Base-by-base conservation (phyloP, 1,140 invertebrate species). In the Megalonaias nervosa region DNA sequence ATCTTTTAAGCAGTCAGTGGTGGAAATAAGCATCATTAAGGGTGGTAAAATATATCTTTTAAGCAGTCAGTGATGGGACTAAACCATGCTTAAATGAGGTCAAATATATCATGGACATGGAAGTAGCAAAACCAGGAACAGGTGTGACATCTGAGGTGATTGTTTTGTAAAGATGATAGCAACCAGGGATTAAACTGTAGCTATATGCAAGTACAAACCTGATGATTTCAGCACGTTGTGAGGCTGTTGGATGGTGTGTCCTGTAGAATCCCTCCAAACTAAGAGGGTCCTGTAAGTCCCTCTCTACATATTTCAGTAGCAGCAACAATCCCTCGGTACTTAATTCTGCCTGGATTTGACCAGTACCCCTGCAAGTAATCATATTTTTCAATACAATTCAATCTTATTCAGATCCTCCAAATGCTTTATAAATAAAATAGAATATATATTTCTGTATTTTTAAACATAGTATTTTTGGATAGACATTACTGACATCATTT, bases 231-330 rank as follows among this genome's bases (percentile, higher is more conserved):
- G 80, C 78, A 56, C 81, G 84, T 14, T 79, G 70, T 26, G 57
- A 21, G 16, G 81, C 62, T 16, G 79, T 80, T 31, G 87, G 84
- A 55, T 73, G 74, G 16, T 82, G 78, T n/a, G 82, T 82, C 68
- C 83, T 82, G 62, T 89, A 89, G 75, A 77, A 87, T 13, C 81
- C 83, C 31, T 87, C 83, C 19, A 81, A 48, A 31, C 79, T 79
- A 60, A 84, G 77, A 11, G 83, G 81, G 38, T 82, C 75, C n/a
- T 71, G 71, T 15, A 89, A 76, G 56, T 86, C 84, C 23, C 74
- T 67, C 71, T 89, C 82, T 16, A 88, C 79, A 72, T 76, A 78
- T 23, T 79, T 74, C 15, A 89, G 69, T 19, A 89, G 78, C 48
- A 69, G 61, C 21, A 86, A 71, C 57, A 89, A 38, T 21, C 85